Evolutionary conservation across 2,797 vertebrate genomes (phyloP).

Genomic region (Moxostoma hubbsi): DNA sequence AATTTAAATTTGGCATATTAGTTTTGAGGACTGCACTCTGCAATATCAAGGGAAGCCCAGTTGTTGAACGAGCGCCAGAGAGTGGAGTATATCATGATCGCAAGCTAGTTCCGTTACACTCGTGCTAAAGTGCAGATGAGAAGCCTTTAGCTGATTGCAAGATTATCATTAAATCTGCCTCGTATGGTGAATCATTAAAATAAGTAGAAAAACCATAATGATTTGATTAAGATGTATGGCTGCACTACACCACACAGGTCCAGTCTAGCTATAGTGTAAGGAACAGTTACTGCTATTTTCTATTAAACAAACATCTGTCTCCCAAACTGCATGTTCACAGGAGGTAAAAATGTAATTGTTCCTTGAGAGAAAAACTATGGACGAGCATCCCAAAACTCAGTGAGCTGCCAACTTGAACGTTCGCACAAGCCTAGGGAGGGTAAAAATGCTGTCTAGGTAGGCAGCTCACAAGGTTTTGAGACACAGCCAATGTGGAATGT

Average conservation of each 20-base stretch:
- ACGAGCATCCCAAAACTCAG: too few relatives aligned
- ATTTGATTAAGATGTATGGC: not conserved
- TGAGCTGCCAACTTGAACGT: not conserved
- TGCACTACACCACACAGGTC: not conserved
- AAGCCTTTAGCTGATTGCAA: too few relatives aligned
- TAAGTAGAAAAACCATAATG: not conserved
- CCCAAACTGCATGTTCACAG: slow-evolving; percentile 50
- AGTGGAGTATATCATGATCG: too few relatives aligned
- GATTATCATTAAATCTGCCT: too few relatives aligned
- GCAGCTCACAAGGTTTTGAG: not conserved
- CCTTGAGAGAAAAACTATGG: slow-evolving; percentile 21
- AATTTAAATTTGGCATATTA: too few relatives aligned
- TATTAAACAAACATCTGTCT: slow-evolving; percentile 39
- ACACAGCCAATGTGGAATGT: not conserved
- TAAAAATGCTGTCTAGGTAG: not conserved
- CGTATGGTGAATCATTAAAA: not conserved
- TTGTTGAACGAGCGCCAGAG: too few relatives aligned
- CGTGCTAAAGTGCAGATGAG: too few relatives aligned
- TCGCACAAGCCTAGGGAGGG: not conserved
- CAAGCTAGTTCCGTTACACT: too few relatives aligned
- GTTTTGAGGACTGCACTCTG: too few relatives aligned
- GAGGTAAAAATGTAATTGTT: slow-evolving; percentile 55
- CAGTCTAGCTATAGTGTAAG: slow-evolving; percentile 11
- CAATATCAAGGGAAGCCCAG: too few relatives aligned
- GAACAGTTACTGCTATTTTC: slow-evolving; percentile 45